Conservation (phyloP, 2,888 invertebrate species). For the Camptogramma bilineatum region DNA sequence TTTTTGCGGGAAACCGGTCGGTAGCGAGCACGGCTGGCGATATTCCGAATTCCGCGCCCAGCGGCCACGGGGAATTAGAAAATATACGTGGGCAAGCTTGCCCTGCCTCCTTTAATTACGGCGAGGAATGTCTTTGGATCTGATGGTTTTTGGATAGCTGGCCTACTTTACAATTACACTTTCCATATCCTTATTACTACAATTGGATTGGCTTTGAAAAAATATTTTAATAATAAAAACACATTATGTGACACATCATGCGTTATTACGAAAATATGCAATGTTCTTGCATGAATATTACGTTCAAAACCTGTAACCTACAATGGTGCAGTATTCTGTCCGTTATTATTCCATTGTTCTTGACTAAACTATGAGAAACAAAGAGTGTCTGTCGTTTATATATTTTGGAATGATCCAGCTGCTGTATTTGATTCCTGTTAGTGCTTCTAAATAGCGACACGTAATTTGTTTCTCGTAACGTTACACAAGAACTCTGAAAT, state of each 20-base stretch:
- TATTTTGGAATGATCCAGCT: constrained; percentile 10
- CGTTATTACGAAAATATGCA: no score
- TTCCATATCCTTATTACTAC: neutral
- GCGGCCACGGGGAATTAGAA: constrained; percentile 41
- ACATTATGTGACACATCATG: no score
- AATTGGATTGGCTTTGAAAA: neutral
- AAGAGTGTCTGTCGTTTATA: no score
- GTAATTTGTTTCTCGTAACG: constrained; percentile 27
- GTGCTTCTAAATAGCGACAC: constrained; percentile 30
- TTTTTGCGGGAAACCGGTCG: constrained; percentile 36
- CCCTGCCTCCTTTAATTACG: constrained; percentile 45
- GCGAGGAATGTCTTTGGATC: constrained; percentile 30
- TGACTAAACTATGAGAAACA: no score
- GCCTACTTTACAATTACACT: constrained; percentile 14
- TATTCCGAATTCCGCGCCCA: constrained; percentile 43
- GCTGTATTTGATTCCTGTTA: neutral
- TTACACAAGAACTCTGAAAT: constrained; percentile 17
- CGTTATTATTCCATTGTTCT: no score
- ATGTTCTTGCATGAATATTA: no score
- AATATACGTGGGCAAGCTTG: constrained; percentile 40
- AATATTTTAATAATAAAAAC: neutral
- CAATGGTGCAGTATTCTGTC: no score
- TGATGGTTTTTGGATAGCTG: constrained; percentile 26
- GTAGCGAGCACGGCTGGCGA: constrained; percentile 32
- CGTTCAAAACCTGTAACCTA: no score